Base-by-base conservation (phyloP, 2,888 invertebrate species). In the Sarcophaga carnaria region DNA sequence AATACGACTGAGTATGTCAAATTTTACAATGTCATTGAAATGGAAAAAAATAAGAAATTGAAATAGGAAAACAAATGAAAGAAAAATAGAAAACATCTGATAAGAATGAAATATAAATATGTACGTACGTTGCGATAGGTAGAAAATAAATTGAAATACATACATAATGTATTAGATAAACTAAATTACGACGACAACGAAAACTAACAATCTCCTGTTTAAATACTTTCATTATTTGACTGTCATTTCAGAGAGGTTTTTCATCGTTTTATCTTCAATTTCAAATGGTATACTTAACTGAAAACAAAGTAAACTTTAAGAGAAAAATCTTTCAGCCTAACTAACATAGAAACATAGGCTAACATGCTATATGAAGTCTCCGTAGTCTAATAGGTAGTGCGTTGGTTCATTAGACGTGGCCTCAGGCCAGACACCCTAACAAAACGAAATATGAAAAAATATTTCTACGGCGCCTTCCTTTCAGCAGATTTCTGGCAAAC, bases 21-120 rank as follows among this genome's bases (percentile, higher is more conserved):
- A 80, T 83, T 69, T 83, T 79, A 83, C 72, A 80, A 83, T 80
- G 79, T 76, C 82, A 80, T 72, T 76, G 63, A 12, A 60, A 47
- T 47, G n/a, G 10, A 59, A 59, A 59, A 0, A n/a, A 75, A 71
- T 17, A 0, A 54, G 17, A 54, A 54, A 17, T 14, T 54, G 17
- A 54, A 54, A 17, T 14, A 54, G 12, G 5, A 14, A 54, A 54
- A 14, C 54, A 54, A 54, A 54, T 14, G 54, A 5, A 54, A 54
- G 12, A 54, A 54, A 14, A 54, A 54, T 54, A 67, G 45, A 17
- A 54, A 67, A 22, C 49, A 76, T 66, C 79, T 60, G 71, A 80
- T 79, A 64, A 70, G 12, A 70, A 76, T 66, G n/a, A 17, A 22
- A 67, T 20, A 64, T 22, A 66, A 80, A 76, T 59, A 54, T 17